Base-by-base conservation (phyloP, 2,888 invertebrate species). In the Trichopoda pennipes region DNA sequence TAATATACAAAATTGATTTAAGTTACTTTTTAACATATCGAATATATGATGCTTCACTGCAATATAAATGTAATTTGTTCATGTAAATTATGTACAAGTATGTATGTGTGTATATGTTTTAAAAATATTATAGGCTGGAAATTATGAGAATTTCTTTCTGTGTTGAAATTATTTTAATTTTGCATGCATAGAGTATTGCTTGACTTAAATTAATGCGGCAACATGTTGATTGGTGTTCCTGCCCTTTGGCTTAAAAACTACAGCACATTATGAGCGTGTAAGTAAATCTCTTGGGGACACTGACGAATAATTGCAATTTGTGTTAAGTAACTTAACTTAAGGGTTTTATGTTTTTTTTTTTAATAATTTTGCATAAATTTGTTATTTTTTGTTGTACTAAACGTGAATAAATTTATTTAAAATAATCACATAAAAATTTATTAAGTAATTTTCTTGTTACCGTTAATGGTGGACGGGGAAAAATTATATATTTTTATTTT, bases 1-100 rank as follows among this genome's bases (percentile, higher is more conserved):
- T 55, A 61, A 19, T 60, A 81, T 86, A 85, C 70, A 81, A 87
- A 88, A 88, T 88, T 88, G 88, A 88, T 88, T 88, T 88, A 87
- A 88, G 87, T 87, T 88, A 74, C 86, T 81, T 80, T 81, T 81
- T 85, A 85, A 86, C 77, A 68, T 38, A 42, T 63, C 12, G 23
- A 19, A 10, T 56, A 55, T 38, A 38, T 42, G 9, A 14, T 69
- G n/a, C 9, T 17, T 38, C 4, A 14, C 17, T 51, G 38, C 7
- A 70, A n/a, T 42, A 51, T 56, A 63, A 74, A 64, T 61, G 10
- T 56, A 68, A 63, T 66, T 78, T 70, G 17, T 74, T n/a, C 42
- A 56, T 17, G 56, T 49, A 75, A n/a, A n/a, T n/a, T n/a, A n/a
- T n/a, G n/a, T n/a, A n/a, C n/a, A n/a, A n/a, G n/a, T n/a, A n/a